A percentile compares a stretch with the other conserved stretches of the same genome.
Evolutionary conservation across 2,113 vertebrate species (phyloP).

Genomic region (Ceuthmochares aereus): DNA sequence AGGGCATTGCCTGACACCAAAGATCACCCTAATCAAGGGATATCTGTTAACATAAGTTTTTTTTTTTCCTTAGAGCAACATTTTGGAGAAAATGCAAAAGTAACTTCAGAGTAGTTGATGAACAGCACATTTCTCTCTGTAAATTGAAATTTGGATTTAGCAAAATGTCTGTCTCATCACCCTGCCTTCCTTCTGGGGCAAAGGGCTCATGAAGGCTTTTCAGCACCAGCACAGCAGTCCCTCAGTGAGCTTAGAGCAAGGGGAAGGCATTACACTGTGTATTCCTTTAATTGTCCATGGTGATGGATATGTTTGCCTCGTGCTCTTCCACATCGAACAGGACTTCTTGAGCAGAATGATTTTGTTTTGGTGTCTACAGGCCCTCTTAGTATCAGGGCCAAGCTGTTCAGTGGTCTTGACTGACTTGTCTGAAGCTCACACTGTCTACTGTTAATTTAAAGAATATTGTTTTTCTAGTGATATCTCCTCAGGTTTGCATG

Average conservation of each 20-base stretch:
- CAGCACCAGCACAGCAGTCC: neutral
- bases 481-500: neutral
- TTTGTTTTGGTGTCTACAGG: neutral
- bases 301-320: neutral
- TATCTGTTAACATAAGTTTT: neutral
- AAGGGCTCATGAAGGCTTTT: neutral
- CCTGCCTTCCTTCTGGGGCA: neutral
- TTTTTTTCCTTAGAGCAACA: neutral
- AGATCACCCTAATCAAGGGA: neutral
- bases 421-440: neutral
- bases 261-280: neutral
- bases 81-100: neutral
- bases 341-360: neutral
- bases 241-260: neutral
- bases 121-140: no score
- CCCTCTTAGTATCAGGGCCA: neutral
- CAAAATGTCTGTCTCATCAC: neutral
- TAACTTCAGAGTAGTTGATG: no score
- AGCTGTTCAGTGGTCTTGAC: neutral
- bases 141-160: neutral
- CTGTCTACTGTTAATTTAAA: neutral
- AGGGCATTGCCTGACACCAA: neutral
- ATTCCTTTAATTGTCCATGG: rapidly evolving
- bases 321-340: neutral
- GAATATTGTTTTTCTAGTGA: neutral